phyloP scores from a whole-genome alignment of 2,113 vertebrate species.

The Copsychus sechellarum region DNA sequence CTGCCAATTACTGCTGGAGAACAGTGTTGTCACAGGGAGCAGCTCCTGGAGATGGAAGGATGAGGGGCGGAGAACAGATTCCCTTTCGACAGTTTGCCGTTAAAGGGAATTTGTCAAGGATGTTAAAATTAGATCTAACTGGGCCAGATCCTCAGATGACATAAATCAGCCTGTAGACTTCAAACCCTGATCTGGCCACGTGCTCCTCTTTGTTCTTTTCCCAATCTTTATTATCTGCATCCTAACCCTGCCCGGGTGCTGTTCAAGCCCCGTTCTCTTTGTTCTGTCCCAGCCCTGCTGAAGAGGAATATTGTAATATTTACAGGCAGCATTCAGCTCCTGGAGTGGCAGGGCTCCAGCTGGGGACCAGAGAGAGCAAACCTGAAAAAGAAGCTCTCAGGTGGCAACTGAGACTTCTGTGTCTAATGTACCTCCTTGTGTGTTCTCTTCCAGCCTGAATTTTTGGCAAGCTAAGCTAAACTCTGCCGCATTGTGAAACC shows the following conservation, averaged over 20 bases:
- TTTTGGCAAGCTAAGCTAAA: background rate
- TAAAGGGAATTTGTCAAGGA: constrained; percentile 42
- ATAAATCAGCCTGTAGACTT: constrained; percentile 21
- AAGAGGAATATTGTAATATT: background rate
- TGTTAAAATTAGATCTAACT: constrained; percentile 47
- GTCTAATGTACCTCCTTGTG: rapidly evolving
- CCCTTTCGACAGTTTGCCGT: background rate
- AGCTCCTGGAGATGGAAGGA: background rate
- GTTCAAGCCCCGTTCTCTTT: background rate
- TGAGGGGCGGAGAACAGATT: background rate
- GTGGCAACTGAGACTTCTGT: background rate
- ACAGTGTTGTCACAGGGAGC: constrained; percentile 21
- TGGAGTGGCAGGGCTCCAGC: background rate
- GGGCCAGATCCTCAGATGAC: constrained; percentile 36
- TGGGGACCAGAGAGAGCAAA: background rate
- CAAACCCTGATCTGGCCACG: background rate
- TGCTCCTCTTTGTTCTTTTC: constrained; percentile 42
- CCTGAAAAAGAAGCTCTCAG: background rate
- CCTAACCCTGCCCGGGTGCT: background rate
- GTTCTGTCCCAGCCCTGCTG: background rate
- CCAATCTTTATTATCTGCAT: background rate
- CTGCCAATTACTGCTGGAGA: constrained; percentile 57
- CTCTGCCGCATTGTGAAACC: background rate
- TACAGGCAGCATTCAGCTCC: background rate
- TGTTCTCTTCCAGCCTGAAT: background rate